A percentile compares a stretch with the other conserved stretches of the same genome.
Conservation (phyloP, 2,888 invertebrate genomes). For the Meandrusa payeni region DNA sequence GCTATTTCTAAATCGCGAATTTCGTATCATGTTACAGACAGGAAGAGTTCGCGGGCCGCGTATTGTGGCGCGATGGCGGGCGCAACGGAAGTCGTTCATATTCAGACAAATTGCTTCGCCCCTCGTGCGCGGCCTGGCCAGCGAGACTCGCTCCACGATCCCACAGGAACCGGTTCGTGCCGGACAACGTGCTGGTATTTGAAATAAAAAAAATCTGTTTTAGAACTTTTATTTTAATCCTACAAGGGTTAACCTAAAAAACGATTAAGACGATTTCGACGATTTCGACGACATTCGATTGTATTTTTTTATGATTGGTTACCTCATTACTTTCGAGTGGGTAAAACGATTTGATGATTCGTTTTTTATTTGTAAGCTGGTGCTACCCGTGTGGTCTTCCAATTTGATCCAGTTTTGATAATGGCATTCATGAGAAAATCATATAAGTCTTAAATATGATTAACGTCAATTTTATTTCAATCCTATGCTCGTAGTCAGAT, state of each 20-base stretch:
- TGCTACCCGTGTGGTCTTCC: too few species aligned
- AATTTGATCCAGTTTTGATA: too few species aligned
- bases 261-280: too few species aligned
- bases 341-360: too few species aligned
- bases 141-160: neutral
- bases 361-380: too few species aligned
- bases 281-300: too few species aligned
- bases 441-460: too few species aligned
- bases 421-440: too few species aligned
- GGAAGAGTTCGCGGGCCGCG: slow-evolving; percentile 6
- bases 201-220: slow-evolving; percentile 7
- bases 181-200: neutral
- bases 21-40: slow-evolving; percentile 6
- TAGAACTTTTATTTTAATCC: slow-evolving; percentile 12
- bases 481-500: too few species aligned
- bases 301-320: too few species aligned
- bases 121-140: slow-evolving; percentile 5
- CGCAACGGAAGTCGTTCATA: slow-evolving; percentile 17
- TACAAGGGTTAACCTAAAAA: neutral
- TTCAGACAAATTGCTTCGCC: slow-evolving; percentile 20
- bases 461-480: too few species aligned
- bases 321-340: too few species aligned
- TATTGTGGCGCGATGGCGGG: neutral
- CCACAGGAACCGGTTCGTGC: slow-evolving; percentile 12
- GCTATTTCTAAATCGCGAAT: neutral